Percentiles rank a stretch among this genome's conserved stretches.
Conservation (phyloP, 2,888 invertebrate species). For the Fabriciana adippe region DNA sequence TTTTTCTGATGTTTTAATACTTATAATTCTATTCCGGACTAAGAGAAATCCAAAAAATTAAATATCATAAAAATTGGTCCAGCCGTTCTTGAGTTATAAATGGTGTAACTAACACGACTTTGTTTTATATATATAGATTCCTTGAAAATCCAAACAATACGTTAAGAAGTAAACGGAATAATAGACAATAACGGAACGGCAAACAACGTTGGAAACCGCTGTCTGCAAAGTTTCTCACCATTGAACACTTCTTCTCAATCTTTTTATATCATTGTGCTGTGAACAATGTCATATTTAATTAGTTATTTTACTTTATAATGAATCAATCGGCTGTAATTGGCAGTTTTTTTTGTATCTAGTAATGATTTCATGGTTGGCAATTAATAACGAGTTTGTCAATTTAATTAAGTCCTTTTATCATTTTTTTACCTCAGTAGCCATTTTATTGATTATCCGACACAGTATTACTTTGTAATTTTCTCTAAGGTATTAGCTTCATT, state of each 20-base stretch:
- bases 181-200: slow-evolving; percentile 15
- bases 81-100: too few relatives aligned
- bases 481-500: too few relatives aligned
- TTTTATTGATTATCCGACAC: too few relatives aligned
- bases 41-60: too few relatives aligned
- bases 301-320: slow-evolving; percentile 22
- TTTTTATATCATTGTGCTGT: slow-evolving; percentile 12
- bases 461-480: too few relatives aligned
- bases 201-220: slow-evolving; percentile 29
- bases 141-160: slow-evolving; percentile 7
- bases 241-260: slow-evolving; percentile 26
- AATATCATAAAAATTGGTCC: too few relatives aligned
- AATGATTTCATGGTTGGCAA: slow-evolving; percentile 5
- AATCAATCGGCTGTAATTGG: background rate
- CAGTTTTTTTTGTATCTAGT: background rate
- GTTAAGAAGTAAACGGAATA: slow-evolving; percentile 5
- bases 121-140: too few relatives aligned
- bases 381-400: background rate
- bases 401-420: too few relatives aligned
- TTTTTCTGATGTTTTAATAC: too few relatives aligned
- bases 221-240: slow-evolving; percentile 28
- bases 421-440: too few relatives aligned
- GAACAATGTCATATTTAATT: slow-evolving; percentile 15
- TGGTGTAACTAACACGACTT: too few relatives aligned
- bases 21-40: too few relatives aligned